Evolutionary conservation across 2,888 invertebrate species (phyloP).

Genomic region (Calameuta idolon): DNA sequence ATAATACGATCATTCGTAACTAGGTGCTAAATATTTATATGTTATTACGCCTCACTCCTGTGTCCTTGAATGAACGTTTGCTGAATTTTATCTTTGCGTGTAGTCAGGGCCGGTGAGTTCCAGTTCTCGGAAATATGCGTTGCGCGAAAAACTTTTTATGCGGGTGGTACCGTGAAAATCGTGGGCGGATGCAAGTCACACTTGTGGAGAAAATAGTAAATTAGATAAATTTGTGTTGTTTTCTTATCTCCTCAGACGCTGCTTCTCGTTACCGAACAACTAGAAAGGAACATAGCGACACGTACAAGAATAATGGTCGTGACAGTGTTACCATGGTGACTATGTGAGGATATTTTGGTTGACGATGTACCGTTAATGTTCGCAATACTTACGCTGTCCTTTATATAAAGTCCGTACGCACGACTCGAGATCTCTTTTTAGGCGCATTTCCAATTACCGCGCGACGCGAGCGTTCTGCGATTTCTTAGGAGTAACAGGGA

Average conservation of each 20-base stretch:
- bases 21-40: no score
- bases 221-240: constrained; percentile 38
- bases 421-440: neutral
- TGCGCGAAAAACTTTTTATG: no score
- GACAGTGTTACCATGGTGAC: neutral
- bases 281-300: constrained; percentile 40
- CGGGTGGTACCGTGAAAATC: no score
- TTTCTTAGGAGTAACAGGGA: neutral
- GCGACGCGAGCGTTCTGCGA: constrained; percentile 6
- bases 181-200: no score
- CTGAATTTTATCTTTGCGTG: no score
- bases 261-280: constrained; percentile 35
- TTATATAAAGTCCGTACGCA: constrained; percentile 1
- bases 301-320: constrained; percentile 41
- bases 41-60: no score
- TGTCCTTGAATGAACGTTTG: no score
- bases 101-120: no score
- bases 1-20: no score
- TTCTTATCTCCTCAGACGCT: constrained; percentile 17
- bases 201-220: constrained; percentile 23
- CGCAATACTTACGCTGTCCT: constrained; percentile 2
- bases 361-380: constrained; percentile 6
- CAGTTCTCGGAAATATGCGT: no score
- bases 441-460: constrained; percentile 11
- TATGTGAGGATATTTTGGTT: constrained; percentile 1